Evolutionary conservation across 2,113 vertebrate species (phyloP), one percentile per base, ranked within the genome.

Genomic region (Cyprinus carpio): DNA sequence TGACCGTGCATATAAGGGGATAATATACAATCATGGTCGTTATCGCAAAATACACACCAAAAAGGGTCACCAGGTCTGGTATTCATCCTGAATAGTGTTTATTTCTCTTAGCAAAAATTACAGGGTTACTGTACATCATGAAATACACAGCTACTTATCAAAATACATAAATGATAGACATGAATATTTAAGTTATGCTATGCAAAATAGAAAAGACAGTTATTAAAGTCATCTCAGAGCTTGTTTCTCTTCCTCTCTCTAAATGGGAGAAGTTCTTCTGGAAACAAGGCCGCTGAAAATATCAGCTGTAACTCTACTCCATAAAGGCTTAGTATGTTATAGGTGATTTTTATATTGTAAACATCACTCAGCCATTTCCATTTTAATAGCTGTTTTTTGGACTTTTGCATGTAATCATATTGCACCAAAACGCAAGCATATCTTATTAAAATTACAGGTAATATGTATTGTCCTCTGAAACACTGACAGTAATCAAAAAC

Each of bases 371-470:
- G 9, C 34, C 20, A 64, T 64, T 64, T 64, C n/a, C 25, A 64
- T 64, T 64, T 27, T 13, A 64, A 64, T 64, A 64, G 60, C 60
- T 27, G 60, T n/a, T 64, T 64, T 64, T 64, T 60, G 60, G 60
- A 27, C 31, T 29, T 71, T 71, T 37, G 15, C 34, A 27, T 49
- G 13, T 75, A n/a, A 27, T 46, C 4, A 12, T 25, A 46, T 62
- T 62, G 12, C n/a, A 49, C 2, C 40, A 27, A 27, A 75, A 27
- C 72, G n/a, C 43, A 8, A 49, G 13, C 72, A 15, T 49, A 37
- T 72, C 20, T 72, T 23, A n/a, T 23, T 10, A 72, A 40, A 72
- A 40, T 2, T 5, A 40, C 69, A 74, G 9, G 37, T 46, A 46
- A 43, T 46, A 74, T n/a, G 25, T 72, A 4, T n/a, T 12, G n/a